Evolutionary conservation across 2,888 invertebrate species (phyloP), one percentile per base, ranked within the genome.

Genomic region (Hydriomena furcata): DNA sequence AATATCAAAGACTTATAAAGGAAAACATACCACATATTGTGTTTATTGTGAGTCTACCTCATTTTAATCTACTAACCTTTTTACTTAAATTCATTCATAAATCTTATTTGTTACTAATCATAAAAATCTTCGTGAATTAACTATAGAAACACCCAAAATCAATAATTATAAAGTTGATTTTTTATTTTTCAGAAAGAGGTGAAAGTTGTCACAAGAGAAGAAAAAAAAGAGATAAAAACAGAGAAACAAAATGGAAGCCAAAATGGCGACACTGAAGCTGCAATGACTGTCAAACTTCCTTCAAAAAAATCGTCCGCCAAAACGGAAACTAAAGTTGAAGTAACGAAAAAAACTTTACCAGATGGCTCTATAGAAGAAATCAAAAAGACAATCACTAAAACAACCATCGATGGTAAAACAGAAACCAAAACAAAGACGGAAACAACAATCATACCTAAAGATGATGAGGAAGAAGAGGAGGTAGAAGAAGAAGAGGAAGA

Each of bases 301-400:
- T 54, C 80, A 1, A 88, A 87, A 57, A 85, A 85, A 55, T 76
- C 84, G 7, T 79, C 76, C 36, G 84, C 83, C 2, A 88, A 83
- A 71, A 86, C 83, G 40, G 89, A 89, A 62, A 90, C 89, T 27
- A 81, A 82, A 61, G 86, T 90, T 11, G 88, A 90, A 70, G 80
- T 87, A 13, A 71, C 74, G 1, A 82, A 79, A 58, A 87, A 79
- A 62, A 66, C 71, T 60, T 69, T 87, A 54, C 81, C 89, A 0
- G 86, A 90, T 71, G 90, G 89, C 1, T 73, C 78, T 17, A 58
- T 80, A 10, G 81, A 89, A 63, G 90, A 90, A 76, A 66, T 79
- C 1, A 89, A 84, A 71, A 88, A 79, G 13, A 90, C 90, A 6
- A 90, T 76, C 30, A 90, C 88, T 27, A 88, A 73, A 68, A 89